phyloP scores from a whole-genome alignment of 2,888 invertebrate species.

The Parnassius mnemosyne region DNA sequence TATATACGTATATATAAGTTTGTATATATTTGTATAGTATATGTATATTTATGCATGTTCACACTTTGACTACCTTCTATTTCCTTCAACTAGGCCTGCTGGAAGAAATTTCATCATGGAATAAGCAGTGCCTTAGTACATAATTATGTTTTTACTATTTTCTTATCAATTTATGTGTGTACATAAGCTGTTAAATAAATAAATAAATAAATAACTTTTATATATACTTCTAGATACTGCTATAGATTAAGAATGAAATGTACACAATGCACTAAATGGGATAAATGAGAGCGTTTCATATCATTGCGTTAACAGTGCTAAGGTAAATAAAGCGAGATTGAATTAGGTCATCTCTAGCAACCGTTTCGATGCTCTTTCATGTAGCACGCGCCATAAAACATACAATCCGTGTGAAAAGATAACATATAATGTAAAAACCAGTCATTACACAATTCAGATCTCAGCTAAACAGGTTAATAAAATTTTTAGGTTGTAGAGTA shows the following conservation, averaged over 20 bases:
- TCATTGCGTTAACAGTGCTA: slow-evolving; percentile 39
- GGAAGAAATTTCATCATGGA: no score
- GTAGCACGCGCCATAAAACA: slow-evolving; percentile 18
- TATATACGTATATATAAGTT: no score
- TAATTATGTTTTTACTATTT: no score
- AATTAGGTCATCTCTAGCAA: slow-evolving; percentile 40
- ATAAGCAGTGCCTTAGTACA: no score
- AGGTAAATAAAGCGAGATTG: slow-evolving; percentile 42
- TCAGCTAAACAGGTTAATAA: neutral
- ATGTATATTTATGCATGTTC: no score
- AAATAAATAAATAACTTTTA: no score
- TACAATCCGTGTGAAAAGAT: slow-evolving; percentile 8
- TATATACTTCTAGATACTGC: neutral
- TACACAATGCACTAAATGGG: slow-evolving; percentile 22
- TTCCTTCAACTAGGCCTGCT: no score
- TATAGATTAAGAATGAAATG: slow-evolving; percentile 13
- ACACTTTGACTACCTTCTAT: no score
- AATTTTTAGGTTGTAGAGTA: neutral
- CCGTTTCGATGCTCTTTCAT: slow-evolving; percentile 26
- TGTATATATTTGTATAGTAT: no score
- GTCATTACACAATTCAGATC: slow-evolving; percentile 7
- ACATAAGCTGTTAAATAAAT: no score
- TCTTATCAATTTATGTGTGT: no score
- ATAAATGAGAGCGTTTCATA: slow-evolving; percentile 30
- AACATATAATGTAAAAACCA: slow-evolving; percentile 8